phyloP scores from a whole-genome alignment of 2,113 vertebrate genomes.

The Entomyzon cyanotis region DNA sequence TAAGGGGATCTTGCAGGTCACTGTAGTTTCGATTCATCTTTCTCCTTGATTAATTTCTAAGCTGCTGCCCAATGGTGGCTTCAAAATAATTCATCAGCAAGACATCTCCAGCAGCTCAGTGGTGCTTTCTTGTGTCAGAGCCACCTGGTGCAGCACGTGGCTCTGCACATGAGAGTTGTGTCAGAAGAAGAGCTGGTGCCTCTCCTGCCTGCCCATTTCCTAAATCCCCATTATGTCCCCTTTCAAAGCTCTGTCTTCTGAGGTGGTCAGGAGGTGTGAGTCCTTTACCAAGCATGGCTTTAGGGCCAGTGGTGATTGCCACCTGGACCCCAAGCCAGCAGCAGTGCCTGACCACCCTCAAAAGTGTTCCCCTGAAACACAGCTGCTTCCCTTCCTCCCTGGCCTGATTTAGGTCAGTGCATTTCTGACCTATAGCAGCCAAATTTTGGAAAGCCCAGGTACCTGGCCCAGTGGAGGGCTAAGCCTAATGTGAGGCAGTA shows the following conservation, averaged over 20 bases:
- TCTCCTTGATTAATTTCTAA: conserved; percentile 40
- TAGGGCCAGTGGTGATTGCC: not conserved
- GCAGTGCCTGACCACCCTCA: not conserved
- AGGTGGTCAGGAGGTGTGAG: not conserved
- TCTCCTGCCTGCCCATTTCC: not conserved
- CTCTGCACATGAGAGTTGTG: not conserved
- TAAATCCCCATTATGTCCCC: not conserved
- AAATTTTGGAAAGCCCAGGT: not conserved
- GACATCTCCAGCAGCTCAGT: not conserved
- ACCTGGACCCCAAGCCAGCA: not conserved
- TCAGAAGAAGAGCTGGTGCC: not conserved
- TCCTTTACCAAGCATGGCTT: not conserved
- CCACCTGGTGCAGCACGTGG: not conserved
- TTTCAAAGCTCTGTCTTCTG: not conserved
- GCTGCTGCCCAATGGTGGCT: not conserved
- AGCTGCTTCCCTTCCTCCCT: not conserved
- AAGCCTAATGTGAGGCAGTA: not conserved
- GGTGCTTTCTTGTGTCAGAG: not conserved
- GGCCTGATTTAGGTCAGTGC: not conserved
- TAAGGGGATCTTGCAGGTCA: not conserved
- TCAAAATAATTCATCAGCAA: conserved; percentile 1
- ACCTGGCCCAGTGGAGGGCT: not conserved
- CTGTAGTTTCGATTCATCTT: not conserved
- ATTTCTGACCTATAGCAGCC: not conserved
- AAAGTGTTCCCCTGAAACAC: not conserved